Percentiles rank a stretch among this genome's conserved stretches.
Conservation (phyloP, 2,113 vertebrate species). For the Semicossyphus pulcher region DNA sequence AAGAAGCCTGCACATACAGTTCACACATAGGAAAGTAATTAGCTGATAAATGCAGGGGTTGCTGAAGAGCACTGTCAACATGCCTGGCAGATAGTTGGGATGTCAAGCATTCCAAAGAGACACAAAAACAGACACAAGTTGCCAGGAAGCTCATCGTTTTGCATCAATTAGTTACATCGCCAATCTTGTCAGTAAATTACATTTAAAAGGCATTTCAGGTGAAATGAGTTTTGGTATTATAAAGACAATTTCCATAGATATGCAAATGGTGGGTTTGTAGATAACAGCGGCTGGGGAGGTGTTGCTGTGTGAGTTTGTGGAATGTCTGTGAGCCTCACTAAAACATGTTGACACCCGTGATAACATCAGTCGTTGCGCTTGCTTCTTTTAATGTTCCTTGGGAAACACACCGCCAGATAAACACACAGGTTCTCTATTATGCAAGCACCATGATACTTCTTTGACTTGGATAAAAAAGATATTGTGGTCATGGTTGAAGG, state of each 20-base stretch:
- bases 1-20: not conserved
- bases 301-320: conserved; percentile 30
- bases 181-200: not conserved
- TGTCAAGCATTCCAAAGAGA: conserved; percentile 16
- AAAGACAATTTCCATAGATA: conserved; percentile 8
- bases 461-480: not conserved
- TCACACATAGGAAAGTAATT: not conserved
- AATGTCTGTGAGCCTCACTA: conserved; percentile 51
- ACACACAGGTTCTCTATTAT: conserved; percentile 2
- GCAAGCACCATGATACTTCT: not conserved
- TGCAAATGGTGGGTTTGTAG: conserved; percentile 22
- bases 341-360: conserved; percentile 69
- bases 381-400: conserved; percentile 15
- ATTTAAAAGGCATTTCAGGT: not conserved
- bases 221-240: not conserved
- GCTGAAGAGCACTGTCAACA: not conserved
- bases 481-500: not conserved
- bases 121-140: not conserved
- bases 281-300: not conserved
- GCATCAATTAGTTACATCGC: not conserved
- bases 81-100: not conserved
- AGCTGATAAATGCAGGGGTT: not conserved
- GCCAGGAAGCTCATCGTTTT: not conserved
- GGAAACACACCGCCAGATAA: not conserved
- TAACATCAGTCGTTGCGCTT: conserved; percentile 35